Base-by-base conservation (phyloP, 2,888 invertebrate species). In the Chrysolina americana region DNA sequence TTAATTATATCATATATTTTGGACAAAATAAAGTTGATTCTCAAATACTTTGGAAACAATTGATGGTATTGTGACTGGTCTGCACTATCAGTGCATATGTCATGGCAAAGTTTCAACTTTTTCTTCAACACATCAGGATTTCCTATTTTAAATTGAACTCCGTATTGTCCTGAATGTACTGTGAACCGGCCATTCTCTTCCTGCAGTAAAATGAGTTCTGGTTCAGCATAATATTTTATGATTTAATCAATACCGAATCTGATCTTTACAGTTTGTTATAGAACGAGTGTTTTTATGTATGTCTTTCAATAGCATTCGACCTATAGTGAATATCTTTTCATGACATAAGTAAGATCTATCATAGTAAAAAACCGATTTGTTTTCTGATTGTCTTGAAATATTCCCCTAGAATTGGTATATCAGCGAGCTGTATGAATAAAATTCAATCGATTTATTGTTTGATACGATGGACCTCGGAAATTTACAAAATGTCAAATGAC, bases 191-290 rank as follows among this genome's bases (percentile, higher is more conserved):
- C 59, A 59, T 59, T 59, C 28, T 17, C 59, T 59, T 59, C 59
- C 21, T 53, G 28, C 59, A 59, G n/a, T 59, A n/a, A 28, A 59
- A 15, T 59, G 36, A 21, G 56, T 56, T 71, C 74, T 70, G 48
- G 53, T 71, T 71, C 74, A 74, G 71, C 70, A 74, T 68, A 59
- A 71, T 64, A 74, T 68, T 74, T 74, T 74, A 71, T 66, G 70
- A 64, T 63, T 44, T 74, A 74, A 74, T 74, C 74, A 66, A 74
- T 74, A 74, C 53, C 15, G 66, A 62, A 68, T 53, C 63, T 72
- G 64, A 70, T 70, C 64, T 70, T 70, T 53, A 68, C 44, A 68
- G 68, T 74, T 74, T 70, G 70, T 64, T 70, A 70, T 74, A 70
- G 56, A 69, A 44, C 65, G 63, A 59, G 73, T 69, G 69, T 69